Conservation (phyloP, 2,113 vertebrate genomes). For the Azemiops feae region DNA sequence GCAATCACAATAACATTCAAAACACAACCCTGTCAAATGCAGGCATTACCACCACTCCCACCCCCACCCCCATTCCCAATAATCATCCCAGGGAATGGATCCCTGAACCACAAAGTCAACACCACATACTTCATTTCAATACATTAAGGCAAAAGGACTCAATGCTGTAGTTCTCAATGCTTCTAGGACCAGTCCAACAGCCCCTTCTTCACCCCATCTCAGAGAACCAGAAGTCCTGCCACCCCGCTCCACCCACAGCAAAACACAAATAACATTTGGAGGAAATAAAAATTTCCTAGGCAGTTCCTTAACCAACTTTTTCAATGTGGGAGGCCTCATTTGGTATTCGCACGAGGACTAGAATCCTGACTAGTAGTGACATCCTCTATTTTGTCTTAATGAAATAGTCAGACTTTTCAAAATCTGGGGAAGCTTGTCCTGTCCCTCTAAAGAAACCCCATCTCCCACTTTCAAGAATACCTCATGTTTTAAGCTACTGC, state of each 20-base stretch:
- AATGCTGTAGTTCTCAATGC: conserved; percentile 8
- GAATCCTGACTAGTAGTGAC: not conserved
- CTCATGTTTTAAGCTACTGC: too few relatives aligned
- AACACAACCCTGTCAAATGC: conserved; percentile 35
- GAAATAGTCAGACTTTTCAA: not conserved
- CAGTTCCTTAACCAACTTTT: not conserved
- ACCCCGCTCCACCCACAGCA: not conserved
- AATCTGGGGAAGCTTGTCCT: not conserved
- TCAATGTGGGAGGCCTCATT: not conserved
- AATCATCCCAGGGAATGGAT: conserved; percentile 6
- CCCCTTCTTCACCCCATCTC: not conserved
- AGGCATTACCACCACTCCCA: conserved; percentile 4
- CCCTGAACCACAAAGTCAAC: conserved; percentile 21
- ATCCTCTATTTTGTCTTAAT: not conserved
- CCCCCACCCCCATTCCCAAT: not conserved
- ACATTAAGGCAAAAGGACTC: conserved; percentile 21
- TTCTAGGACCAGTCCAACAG: not conserved
- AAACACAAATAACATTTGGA: not conserved
- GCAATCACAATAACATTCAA: conserved; percentile 27
- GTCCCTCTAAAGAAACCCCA: not conserved
- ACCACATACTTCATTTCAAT: conserved; percentile 20
- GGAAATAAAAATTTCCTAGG: not conserved
- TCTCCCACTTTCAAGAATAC: not conserved
- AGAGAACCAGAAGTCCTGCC: not conserved
- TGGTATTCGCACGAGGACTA: not conserved